Evolutionary conservation across 2,113 vertebrate species (phyloP), one percentile per base, ranked within the genome.

Genomic region (Apus apus): DNA sequence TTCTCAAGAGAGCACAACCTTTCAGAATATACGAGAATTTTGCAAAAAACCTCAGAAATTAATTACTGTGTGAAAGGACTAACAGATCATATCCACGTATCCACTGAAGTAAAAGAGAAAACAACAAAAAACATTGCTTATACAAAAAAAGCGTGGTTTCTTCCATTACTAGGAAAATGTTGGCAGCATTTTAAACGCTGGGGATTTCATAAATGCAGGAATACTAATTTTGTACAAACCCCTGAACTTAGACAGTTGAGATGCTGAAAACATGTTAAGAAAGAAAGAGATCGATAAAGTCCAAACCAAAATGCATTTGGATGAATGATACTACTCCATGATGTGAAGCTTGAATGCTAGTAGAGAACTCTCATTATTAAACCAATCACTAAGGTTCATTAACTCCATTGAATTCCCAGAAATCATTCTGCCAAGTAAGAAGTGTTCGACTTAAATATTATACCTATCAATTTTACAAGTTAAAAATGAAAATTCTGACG

Each of bases 161-260:
- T 73, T 80, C 32, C 26, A 43, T 56, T 91, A 19, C 13, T 56
- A 40, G 19, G 45, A 87, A 85, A 81, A 88, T 22, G 15, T 68
- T 43, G 73, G 8, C 32, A 86, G 36, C 17, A 58, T 51, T 93
- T 76, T 78, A 93, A 93, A 79, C 75, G 38, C 23, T 70, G 34
- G 53, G 32, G 36, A 61, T 92, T 74, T 95, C 53, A 40, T 68
- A 94, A 85, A 83, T 16, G 45, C 38, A 54, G 14, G 43, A 85
- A 84, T 15, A 64, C 21, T 43, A 1, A 70, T 73, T 90, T 71
- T n/a, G 53, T 71, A 71, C 5, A 65, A 77, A 90, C 80, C 13
- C 14, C 29, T 36, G 56, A 82, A 71, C 12, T 25, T 30, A 38
- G 45, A 29, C 9, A 75, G 30, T 15, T 38, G 51, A 82, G 71